Evolutionary conservation across 2,113 vertebrate species (phyloP), one percentile per base, ranked within the genome.

Genomic region (Cyanistes caeruleus): DNA sequence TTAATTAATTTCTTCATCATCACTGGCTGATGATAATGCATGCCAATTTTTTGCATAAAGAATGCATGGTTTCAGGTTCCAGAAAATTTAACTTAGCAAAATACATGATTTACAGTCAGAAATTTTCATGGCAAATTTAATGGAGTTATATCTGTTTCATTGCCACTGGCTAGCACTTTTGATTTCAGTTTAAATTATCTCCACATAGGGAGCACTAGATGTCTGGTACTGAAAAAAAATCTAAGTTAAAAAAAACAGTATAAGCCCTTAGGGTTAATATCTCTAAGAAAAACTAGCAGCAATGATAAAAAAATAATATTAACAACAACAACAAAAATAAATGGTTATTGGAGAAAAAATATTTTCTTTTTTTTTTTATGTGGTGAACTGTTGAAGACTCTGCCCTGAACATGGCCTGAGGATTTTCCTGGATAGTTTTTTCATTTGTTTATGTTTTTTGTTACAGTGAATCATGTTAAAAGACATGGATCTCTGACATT

Each of bases 331-430:
- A 27, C 3, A 44, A 41, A 17, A 64, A 74, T 12, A 41, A 53
- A 56, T n/a, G 0, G 1, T 35, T n/a, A 23, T 41, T n/a, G 9
- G n/a, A 23, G 80, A 23, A 84, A 51, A 86, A 4, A 2, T 13
- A 10, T 10, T 84, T 62, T 5, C 1, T 72, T 78, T 78, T 83
- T 5, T 72, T 78, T 78, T 83, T 5, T 28, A 18, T 48, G 2
- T 37, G 18, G 30, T 27, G 4, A 13, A 49, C 4, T 62, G 43
- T 9, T 62, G 67, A 80, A 65, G 4, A 31, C 11, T 64, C 5
- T 67, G 14, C 6, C 39, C 11, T 43, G 33, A 55, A 43, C 7
- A 28, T 5, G 8, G 28, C 5, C 62, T 39, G 24, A 13, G 43
- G 11, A 48, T 84, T 91, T 81, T 82, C 19, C 73, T 59, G 19